Base-by-base conservation (phyloP, 1,140 invertebrate species). In the Apocrypta bakeri region DNA sequence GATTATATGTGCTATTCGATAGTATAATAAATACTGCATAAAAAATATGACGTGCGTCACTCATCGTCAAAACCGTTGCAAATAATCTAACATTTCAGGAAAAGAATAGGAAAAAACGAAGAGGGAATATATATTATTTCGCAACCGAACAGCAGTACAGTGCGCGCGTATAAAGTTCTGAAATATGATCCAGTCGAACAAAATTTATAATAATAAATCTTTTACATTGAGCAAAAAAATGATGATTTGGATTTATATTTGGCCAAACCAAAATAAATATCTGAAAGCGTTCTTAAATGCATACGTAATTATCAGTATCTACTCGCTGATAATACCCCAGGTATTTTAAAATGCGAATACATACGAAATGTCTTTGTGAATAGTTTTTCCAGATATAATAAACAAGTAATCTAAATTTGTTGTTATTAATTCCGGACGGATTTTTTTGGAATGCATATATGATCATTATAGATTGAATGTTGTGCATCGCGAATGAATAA, bases 321-420 rank as follows among this genome's bases (percentile, higher is more conserved):
- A 33, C 71, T 71, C 7, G 61, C n/a, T 79, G 29, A 79, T 79
- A n/a, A 79, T 71, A 79, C 77, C 77, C 0, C 77, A 79, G 68
- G 77, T 79, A 79, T 7, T 42, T 24, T 42, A 12, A 7, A 29
- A 56, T 56, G 14, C 14, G 27, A 56, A 7, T 56, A 24, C 1
- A 21, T 76, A 25, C 33, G 61, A 0, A 56, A 21, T 7, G 29
- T 64, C 14, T 37, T 33, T 64, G 31, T 24, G 37, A 76, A 21
- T 29, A 17, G 24, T 24, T 37, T 66, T 27, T 68, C 29, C n/a
- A 24, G 56, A 0, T n/a, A 33, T 48, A 17, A 63, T 1, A 37
- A 63, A 72, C 25, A 17, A 1, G 11, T 12, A 25, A 37, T 27
- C 7, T 61, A 72, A 64, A 80, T n/a, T n/a, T n/a, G n/a, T n/a